phyloP scores from a whole-genome alignment of 2,797 vertebrate genomes.

The Danio jaintianensis region DNA sequence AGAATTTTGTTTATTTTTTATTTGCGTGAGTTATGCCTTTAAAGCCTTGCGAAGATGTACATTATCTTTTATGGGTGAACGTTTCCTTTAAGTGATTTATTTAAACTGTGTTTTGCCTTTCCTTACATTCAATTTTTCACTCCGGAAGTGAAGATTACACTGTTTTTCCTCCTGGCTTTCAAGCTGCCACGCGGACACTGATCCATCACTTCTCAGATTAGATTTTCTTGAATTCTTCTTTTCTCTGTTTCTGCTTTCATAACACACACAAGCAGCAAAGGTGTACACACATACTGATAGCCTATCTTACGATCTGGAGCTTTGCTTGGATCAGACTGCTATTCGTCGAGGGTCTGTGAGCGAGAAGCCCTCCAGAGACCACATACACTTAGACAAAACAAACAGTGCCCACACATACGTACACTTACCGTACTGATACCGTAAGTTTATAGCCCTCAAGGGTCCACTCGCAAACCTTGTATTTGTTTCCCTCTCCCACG shows the following conservation, averaged over 20 bases:
- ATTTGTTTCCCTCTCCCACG: slow-evolving; percentile 36
- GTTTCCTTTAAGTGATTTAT: background rate
- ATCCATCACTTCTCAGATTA: slow-evolving; percentile 37
- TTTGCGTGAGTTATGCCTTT: too few relatives aligned
- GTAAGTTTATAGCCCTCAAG: slow-evolving; percentile 15
- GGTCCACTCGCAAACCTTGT: slow-evolving; percentile 31
- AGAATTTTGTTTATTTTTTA: too few relatives aligned
- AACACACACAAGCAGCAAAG: background rate
- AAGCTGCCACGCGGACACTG: slow-evolving; percentile 11
- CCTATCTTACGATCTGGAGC: slow-evolving; percentile 16
- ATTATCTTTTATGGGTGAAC: too few relatives aligned
- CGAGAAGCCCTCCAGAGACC: slow-evolving; percentile 8
- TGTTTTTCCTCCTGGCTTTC: slow-evolving; percentile 4
- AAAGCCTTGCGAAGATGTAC: too few relatives aligned
- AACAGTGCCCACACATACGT: slow-evolving; percentile 15
- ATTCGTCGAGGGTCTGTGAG: background rate
- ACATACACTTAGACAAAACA: slow-evolving; percentile 14
- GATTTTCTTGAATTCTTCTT: slow-evolving; percentile 50
- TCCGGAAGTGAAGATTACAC: slow-evolving; percentile 7
- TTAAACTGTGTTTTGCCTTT: background rate
- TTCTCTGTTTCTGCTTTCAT: slow-evolving; percentile 23
- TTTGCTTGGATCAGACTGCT: slow-evolving; percentile 19
- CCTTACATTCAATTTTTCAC: background rate
- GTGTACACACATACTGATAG: slow-evolving; percentile 16
- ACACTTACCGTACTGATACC: background rate